phyloP scores from a whole-genome alignment of 2,113 vertebrate genomes.

The Rhabdornis inornatus region DNA sequence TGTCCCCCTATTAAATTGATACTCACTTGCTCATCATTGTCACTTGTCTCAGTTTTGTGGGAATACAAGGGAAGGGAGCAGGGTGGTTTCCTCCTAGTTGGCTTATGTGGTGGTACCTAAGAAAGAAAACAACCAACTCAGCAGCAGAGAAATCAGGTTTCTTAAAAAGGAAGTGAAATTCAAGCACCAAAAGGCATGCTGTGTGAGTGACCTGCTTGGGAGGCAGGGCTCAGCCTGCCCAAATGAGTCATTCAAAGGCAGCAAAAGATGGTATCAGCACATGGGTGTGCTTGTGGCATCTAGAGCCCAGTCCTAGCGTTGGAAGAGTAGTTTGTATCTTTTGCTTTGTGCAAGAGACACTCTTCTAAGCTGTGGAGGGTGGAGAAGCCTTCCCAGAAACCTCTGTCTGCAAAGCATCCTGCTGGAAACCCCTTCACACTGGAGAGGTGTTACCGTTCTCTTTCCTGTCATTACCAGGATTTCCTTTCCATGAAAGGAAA shows the following conservation, averaged over 20 bases:
- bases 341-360: neutral
- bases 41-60: slow-evolving; percentile 68
- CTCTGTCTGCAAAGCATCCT: neutral
- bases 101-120: slow-evolving; percentile 72
- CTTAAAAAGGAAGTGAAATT: slow-evolving; percentile 7
- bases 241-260: neutral
- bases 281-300: neutral
- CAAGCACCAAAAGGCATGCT: slow-evolving; percentile 4
- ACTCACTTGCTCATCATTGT: slow-evolving; percentile 79
- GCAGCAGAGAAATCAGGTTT: neutral
- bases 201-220: neutral
- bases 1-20: neutral
- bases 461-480: neutral
- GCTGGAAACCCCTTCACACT: neutral
- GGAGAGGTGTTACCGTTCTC: neutral
- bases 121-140: slow-evolving; percentile 46
- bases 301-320: neutral
- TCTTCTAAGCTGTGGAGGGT: neutral
- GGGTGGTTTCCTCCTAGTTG: slow-evolving; percentile 77
- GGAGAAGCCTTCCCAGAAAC: neutral
- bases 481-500: neutral
- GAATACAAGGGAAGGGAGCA: slow-evolving; percentile 75
- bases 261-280: neutral
- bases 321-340: neutral
- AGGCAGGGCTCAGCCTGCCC: neutral